These are phyloP conservation scores for Petrocephalus sullivani DNA, from an alignment of 2,797 vertebrate species.

Conservation along the genomic window DNA sequence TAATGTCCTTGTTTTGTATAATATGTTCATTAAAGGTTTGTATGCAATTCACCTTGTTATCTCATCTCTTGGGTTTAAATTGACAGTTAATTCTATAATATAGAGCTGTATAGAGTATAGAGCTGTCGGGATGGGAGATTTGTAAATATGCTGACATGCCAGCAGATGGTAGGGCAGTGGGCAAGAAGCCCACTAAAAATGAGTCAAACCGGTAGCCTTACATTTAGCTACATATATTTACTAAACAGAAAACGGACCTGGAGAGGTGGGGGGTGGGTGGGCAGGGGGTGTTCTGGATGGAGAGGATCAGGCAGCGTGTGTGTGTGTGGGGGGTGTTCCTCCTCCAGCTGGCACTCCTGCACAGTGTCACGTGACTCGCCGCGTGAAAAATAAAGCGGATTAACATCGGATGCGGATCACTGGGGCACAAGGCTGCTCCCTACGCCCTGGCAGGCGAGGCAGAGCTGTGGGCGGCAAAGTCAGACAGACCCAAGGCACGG, in stretches of 20 bases:
- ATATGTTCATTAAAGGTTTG: conserved; percentile 88
- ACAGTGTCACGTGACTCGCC: not conserved
- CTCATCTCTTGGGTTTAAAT: conserved; percentile 21
- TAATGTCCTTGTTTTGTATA: conserved; percentile 85
- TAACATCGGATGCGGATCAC: not conserved
- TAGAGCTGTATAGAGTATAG: no score
- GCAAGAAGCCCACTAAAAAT: not conserved
- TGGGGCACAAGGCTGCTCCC: not conserved
- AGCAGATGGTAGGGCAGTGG: not conserved
- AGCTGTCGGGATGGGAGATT: not conserved
- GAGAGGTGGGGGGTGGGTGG: not conserved
- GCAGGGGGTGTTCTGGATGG: not conserved
- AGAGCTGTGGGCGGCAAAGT: not conserved
- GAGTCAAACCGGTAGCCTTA: not conserved
- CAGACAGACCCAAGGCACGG: not conserved
- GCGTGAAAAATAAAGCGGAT: conserved; percentile 5
- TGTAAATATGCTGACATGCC: not conserved
- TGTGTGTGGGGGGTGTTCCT: not conserved
- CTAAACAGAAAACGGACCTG: not conserved
- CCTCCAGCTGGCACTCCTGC: not conserved
- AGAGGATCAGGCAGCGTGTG: not conserved
- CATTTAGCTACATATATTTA: not conserved
- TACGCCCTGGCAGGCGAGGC: not conserved
- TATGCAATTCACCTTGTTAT: conserved; percentile 76
- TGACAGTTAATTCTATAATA: not conserved